These are phyloP conservation scores for Drosophila gunungcola DNA, from an alignment of 1,140 invertebrate genomes.

Conservation along the genomic window DNA sequence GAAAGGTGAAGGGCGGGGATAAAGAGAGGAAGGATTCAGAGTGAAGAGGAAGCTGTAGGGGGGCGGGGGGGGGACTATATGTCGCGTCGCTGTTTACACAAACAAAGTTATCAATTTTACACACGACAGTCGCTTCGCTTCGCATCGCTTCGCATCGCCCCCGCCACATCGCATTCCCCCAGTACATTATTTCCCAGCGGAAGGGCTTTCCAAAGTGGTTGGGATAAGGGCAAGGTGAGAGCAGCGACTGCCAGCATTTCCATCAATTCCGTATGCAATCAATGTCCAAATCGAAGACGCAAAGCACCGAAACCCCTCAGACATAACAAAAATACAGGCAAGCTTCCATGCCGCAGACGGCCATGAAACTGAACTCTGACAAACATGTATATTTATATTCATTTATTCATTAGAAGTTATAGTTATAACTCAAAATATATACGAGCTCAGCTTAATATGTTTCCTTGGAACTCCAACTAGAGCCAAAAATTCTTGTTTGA, in stretches of 20 bases:
- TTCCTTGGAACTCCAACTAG: no score
- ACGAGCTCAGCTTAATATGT: no score
- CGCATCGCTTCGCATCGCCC: slow-evolving; percentile 20
- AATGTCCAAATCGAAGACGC: slow-evolving; percentile 78
- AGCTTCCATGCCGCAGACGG: background rate
- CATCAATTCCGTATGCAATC: slow-evolving; percentile 81
- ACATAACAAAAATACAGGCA: slow-evolving; percentile 29
- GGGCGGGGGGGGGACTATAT: slow-evolving; percentile 33
- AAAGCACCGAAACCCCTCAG: slow-evolving; percentile 56
- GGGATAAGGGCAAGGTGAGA: slow-evolving; percentile 18
- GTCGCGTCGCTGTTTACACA: slow-evolving; percentile 81
- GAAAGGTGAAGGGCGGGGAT: background rate
- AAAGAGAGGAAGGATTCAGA: slow-evolving; percentile 6
- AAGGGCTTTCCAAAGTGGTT: slow-evolving; percentile 45
- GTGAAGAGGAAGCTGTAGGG: slow-evolving; percentile 2
- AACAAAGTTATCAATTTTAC: slow-evolving; percentile 83
- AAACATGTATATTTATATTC: no score
- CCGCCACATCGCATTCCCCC: slow-evolving; percentile 1
- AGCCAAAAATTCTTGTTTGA: no score
- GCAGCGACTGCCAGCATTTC: slow-evolving; percentile 51
- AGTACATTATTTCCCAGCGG: slow-evolving; percentile 29
- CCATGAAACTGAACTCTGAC: background rate
- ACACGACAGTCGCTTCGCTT: slow-evolving; percentile 51
- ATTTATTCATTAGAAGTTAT: no score
- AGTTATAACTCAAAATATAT: no score